These are phyloP conservation scores for Incurvaria masculella DNA, from an alignment of 2,888 invertebrate genomes.

Conservation along the genomic window DNA sequence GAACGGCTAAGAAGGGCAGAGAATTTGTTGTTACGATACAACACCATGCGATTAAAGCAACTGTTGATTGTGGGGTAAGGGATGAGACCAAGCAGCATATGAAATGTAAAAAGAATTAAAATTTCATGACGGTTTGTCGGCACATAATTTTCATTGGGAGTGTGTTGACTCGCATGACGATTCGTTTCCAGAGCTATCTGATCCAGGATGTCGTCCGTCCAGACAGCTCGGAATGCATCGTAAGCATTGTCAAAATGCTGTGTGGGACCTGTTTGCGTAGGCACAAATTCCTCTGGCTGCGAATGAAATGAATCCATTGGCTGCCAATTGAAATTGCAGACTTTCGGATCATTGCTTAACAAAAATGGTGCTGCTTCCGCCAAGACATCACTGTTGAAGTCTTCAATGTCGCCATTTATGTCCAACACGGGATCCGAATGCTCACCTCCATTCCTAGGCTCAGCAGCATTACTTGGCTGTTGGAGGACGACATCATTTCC, in stretches of 20 bases:
- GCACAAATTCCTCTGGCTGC: background rate
- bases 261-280: background rate
- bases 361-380: background rate
- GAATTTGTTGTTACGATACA: constrained; percentile 1
- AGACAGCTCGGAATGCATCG: background rate
- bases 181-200: background rate
- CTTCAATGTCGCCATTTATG: too few species aligned
- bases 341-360: background rate
- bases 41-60: background rate
- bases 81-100: constrained; percentile 5
- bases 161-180: background rate
- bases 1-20: background rate
- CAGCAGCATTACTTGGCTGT: too few species aligned
- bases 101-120: constrained; percentile 1
- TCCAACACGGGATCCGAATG: too few species aligned
- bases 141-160: background rate
- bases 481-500: too few species aligned
- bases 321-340: background rate
- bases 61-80: constrained; percentile 1
- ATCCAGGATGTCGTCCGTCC: background rate
- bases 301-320: background rate
- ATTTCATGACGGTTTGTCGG: constrained; percentile 1
- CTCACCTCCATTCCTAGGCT: too few species aligned
- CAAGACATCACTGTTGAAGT: background rate
- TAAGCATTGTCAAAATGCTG: background rate